Evolutionary conservation across 2,797 vertebrate species (phyloP), one percentile per base, ranked within the genome.

Genomic region (Perdix hodgsoniae): DNA sequence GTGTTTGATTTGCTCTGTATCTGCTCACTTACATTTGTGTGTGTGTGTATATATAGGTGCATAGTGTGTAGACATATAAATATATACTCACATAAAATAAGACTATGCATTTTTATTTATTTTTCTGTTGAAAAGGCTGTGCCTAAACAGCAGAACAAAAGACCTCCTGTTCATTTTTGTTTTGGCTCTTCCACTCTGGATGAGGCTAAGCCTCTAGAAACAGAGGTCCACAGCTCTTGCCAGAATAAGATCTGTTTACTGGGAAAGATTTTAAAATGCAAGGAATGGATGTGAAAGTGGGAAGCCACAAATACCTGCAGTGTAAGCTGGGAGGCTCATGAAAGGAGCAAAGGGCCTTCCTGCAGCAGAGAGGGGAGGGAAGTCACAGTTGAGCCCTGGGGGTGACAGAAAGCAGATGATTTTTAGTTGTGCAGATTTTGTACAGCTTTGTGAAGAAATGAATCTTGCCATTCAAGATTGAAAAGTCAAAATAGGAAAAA

Each of bases 251-350:
- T 85, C 76, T 86, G 24, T 79, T 86, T 88, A 40, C 57, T 31
- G 44, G 50, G 37, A 2, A 65, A 52, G 33, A 18, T 71, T 78
- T 66, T 27, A 31, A 64, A 52, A 21, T 70, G 35, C 67, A 52
- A 21, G 47, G 35, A 70, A 39, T 71, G 39, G 9, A 73, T 29
- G 50, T 35, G 37, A 69, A 56, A 14, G 29, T 17, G 21, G 19
- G 37, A 84, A 91, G 35, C 37, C 0, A 1, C 10, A 39, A 24
- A 29, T 42, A 18, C 6, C 16, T 0, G 0, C 8, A 76, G 23
- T 2, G 2, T 39, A 45, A 23, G 1, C 21, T 74, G 23, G 31
- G 14, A 83, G 26, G 19, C 3, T 70, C 11, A 44, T 42, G 59
- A 59, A 31, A 45, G 56, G 26, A 84, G 31, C 11, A 57, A 66